A percentile compares a stretch with the other conserved stretches of the same genome.
Evolutionary conservation across 2,888 invertebrate species (phyloP).

Genomic region (Acronicta alni): DNA sequence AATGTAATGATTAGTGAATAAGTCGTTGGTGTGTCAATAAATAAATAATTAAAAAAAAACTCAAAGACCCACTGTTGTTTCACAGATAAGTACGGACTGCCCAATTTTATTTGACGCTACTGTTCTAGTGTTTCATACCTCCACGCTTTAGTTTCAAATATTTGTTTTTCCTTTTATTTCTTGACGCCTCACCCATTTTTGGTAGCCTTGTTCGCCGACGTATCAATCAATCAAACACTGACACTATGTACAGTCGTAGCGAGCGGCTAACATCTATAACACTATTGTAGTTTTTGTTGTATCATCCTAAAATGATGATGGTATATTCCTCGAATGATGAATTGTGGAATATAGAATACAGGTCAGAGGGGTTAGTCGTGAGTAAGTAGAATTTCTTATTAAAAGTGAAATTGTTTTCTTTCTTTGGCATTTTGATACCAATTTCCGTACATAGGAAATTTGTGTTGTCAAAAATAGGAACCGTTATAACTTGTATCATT

Average conservation of each 20-base stretch:
- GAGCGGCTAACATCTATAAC: constrained; percentile 28
- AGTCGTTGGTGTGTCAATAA: too few relatives aligned
- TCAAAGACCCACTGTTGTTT: too few relatives aligned
- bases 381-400: constrained; percentile 18
- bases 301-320: constrained; percentile 41
- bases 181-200: constrained; percentile 49
- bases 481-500: too few relatives aligned
- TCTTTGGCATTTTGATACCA: too few relatives aligned
- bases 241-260: constrained; percentile 36
- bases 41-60: too few relatives aligned
- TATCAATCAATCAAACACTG: constrained; percentile 61
- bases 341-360: constrained; percentile 6
- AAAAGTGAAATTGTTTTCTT: too few relatives aligned
- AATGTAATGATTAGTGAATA: too few relatives aligned
- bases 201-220: constrained; percentile 31
- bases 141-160: constrained; percentile 19
- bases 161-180: constrained; percentile 35
- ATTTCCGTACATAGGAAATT: too few relatives aligned
- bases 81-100: background rate
- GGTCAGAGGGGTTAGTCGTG: constrained; percentile 5
- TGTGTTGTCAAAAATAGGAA: too few relatives aligned
- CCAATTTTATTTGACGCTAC: background rate
- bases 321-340: constrained; percentile 25
- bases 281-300: constrained; percentile 42
- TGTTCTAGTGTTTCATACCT: background rate